A percentile compares a stretch with the other conserved stretches of the same genome.
phyloP scores from a whole-genome alignment of 2,797 vertebrate species.

The Uromys caudimaculatus region DNA sequence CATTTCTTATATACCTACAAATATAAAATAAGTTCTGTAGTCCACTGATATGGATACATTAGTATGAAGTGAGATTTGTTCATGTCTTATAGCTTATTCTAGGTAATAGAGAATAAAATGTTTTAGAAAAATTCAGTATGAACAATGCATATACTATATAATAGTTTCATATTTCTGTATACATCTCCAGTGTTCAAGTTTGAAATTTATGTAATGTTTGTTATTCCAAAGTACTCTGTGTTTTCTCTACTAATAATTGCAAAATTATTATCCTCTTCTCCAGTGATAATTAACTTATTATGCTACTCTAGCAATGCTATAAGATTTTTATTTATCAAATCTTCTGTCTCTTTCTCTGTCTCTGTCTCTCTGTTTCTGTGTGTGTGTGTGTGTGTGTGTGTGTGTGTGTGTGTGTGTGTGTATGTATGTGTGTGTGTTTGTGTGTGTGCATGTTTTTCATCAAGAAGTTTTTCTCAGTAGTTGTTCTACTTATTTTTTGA shows the following conservation, averaged over 20 bases:
- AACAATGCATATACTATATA: neutral
- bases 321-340: neutral
- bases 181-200: neutral
- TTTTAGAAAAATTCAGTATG: neutral
- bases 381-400: no score
- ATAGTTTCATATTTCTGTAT: neutral
- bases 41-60: neutral
- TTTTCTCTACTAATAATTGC: neutral
- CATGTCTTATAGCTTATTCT: neutral
- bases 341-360: neutral
- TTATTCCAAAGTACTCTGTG: neutral
- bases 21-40: neutral
- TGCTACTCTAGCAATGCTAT: neutral
- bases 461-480: neutral
- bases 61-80: conserved; percentile 1
- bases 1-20: neutral
- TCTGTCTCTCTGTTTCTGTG: no score
- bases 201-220: neutral
- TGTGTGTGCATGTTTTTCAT: no score
- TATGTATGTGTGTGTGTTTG: neutral
- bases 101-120: neutral
- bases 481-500: neutral
- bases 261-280: neutral
- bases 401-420: no score
- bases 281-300: neutral